Evolutionary conservation across 2,888 invertebrate genomes (phyloP).

Genomic region (Cremastinae sp.): DNA sequence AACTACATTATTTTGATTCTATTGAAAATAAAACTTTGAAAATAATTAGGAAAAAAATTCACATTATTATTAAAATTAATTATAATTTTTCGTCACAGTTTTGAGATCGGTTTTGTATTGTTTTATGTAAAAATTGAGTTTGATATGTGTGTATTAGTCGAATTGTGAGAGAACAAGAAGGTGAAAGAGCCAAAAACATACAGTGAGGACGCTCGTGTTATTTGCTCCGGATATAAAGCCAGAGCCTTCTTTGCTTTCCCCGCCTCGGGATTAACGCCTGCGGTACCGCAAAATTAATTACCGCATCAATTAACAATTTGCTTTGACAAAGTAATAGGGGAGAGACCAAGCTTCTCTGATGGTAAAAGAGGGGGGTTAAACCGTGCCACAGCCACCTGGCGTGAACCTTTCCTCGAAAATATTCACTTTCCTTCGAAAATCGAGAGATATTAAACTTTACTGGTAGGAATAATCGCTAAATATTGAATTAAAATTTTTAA

Average conservation of each 20-base stretch:
- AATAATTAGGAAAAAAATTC: too few species aligned
- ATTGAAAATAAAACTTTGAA: too few species aligned
- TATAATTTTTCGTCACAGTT: neutral
- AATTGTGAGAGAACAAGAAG: conserved; percentile 45
- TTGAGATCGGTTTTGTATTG: neutral
- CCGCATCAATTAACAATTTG: conserved; percentile 73
- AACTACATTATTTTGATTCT: too few species aligned
- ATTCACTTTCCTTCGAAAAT: conserved; percentile 46
- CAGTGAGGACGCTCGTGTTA: conserved; percentile 32
- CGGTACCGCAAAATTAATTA: conserved; percentile 73
- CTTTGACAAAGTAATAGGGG: conserved; percentile 68
- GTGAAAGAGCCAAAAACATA: conserved; percentile 40
- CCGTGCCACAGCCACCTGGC: neutral
- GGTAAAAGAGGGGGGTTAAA: neutral
- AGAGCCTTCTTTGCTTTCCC: conserved; percentile 8
- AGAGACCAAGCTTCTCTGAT: neutral
- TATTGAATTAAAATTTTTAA: too few species aligned
- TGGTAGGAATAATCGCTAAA: too few species aligned
- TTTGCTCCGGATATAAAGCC: conserved; percentile 19
- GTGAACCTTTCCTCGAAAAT: neutral
- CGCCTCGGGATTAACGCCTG: conserved; percentile 54
- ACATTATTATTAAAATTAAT: too few species aligned
- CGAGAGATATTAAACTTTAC: conserved; percentile 14
- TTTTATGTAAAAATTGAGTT: neutral
- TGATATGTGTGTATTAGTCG: conserved; percentile 44